Percentiles rank a stretch among this genome's conserved stretches.
phyloP scores from a whole-genome alignment of 2,888 invertebrate genomes.

The Scaptomyza tumidula region DNA sequence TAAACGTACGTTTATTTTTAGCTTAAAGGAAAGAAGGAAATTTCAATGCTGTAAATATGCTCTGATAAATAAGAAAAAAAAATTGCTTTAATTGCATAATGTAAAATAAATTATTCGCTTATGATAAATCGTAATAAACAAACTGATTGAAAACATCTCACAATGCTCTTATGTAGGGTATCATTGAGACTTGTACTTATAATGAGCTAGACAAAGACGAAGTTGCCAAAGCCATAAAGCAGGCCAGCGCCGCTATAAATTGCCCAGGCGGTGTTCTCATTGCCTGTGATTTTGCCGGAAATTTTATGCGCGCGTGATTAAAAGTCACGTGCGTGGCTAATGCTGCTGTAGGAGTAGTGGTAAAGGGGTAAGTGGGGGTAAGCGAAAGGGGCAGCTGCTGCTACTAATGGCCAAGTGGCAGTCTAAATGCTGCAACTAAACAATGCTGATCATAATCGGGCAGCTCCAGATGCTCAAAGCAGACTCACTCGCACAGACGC shows the following conservation, averaged over 20 bases:
- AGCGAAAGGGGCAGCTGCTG: slow-evolving; percentile 40
- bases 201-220: slow-evolving; percentile 53
- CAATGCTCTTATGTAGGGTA: slow-evolving; percentile 5
- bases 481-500: slow-evolving; percentile 15
- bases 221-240: slow-evolving; percentile 54
- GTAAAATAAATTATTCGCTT: too few species aligned
- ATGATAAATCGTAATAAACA: too few species aligned
- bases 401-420: slow-evolving; percentile 61
- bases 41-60: background rate
- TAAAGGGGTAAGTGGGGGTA: background rate
- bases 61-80: too few species aligned
- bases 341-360: slow-evolving; percentile 9
- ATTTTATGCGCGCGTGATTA: slow-evolving; percentile 79
- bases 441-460: slow-evolving; percentile 74
- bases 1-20: slow-evolving; percentile 12
- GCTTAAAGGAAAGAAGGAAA: slow-evolving; percentile 17
- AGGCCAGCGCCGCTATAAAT: slow-evolving; percentile 60
- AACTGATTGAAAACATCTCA: too few species aligned
- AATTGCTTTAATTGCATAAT: too few species aligned
- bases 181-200: slow-evolving; percentile 14
- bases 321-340: slow-evolving; percentile 79
- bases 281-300: slow-evolving; percentile 46
- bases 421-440: slow-evolving; percentile 50
- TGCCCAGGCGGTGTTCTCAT: slow-evolving; percentile 28
- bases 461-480: slow-evolving; percentile 54